Percentiles rank a stretch among this genome's conserved stretches.
phyloP scores from a whole-genome alignment of 2,113 vertebrate species.

The Ceyx margarethae region DNA sequence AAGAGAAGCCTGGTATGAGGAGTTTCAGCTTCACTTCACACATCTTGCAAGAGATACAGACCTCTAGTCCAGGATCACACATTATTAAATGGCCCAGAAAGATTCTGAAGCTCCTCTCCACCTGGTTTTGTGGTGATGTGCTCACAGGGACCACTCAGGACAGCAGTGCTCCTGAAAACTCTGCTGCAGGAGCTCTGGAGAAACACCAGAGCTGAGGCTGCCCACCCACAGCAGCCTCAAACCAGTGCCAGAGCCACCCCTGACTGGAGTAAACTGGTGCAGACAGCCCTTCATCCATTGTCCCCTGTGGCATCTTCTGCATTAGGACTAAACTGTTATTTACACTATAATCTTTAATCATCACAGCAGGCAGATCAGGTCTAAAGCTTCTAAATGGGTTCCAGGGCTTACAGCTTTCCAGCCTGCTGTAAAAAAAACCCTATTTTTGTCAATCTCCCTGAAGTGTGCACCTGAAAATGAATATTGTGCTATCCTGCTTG shows the following conservation, averaged over 20 bases:
- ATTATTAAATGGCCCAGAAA: background rate
- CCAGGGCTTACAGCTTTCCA: background rate
- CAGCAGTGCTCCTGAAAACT: background rate
- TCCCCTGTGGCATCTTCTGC: background rate
- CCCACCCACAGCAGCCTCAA: background rate
- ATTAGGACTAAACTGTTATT: background rate
- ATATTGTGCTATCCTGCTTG: background rate
- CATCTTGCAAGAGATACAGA: background rate
- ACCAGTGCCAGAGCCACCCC: background rate
- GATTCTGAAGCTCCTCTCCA: background rate
- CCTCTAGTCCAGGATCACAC: background rate
- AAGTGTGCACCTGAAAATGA: background rate
- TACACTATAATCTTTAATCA: background rate
- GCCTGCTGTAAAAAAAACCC: background rate
- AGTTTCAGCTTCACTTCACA: background rate
- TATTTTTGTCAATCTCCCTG: background rate
- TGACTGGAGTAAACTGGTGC: background rate
- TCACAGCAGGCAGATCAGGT: background rate
- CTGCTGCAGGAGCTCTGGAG: background rate
- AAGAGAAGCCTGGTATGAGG: background rate
- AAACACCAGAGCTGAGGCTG: background rate
- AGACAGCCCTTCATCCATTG: background rate
- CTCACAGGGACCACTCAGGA: background rate
- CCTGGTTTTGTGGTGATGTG: background rate
- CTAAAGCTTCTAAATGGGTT: background rate